These are phyloP conservation scores for Dendropsophus ebraccatus DNA, from an alignment of 2,113 vertebrate species.

Conservation along the genomic window DNA sequence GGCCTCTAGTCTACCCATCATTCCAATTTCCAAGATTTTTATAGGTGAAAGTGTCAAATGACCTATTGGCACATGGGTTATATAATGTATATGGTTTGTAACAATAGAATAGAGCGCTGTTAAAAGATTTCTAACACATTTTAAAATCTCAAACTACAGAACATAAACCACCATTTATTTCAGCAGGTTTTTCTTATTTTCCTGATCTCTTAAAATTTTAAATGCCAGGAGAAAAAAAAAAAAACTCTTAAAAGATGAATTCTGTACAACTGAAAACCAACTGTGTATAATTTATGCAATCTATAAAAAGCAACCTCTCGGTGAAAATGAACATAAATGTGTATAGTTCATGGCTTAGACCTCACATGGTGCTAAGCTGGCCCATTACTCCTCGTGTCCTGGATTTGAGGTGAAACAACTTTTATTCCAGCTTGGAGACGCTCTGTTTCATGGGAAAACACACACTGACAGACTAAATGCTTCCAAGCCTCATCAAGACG, in stretches of 20 bases:
- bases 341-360: neutral
- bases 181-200: neutral
- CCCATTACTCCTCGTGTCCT: slow-evolving; percentile 34
- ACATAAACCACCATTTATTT: neutral
- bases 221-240: neutral
- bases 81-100: neutral
- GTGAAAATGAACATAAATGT: slow-evolving; percentile 19
- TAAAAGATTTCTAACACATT: neutral
- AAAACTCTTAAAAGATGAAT: slow-evolving; percentile 5
- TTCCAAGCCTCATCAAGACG: neutral
- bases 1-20: too few species aligned
- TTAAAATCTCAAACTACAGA: neutral
- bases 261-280: slow-evolving; percentile 21
- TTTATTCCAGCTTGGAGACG: neutral
- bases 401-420: slow-evolving; percentile 7
- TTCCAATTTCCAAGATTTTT: too few species aligned
- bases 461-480: neutral
- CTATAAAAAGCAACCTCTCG: slow-evolving; percentile 16
- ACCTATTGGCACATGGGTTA: neutral
- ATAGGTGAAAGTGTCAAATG: neutral
- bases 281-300: slow-evolving; percentile 45
- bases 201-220: neutral
- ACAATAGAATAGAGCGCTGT: neutral
- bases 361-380: slow-evolving; percentile 18
- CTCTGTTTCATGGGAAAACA: neutral